Base-by-base conservation (phyloP, 2,113 vertebrate genomes). In the Bagarius yarrelli region DNA sequence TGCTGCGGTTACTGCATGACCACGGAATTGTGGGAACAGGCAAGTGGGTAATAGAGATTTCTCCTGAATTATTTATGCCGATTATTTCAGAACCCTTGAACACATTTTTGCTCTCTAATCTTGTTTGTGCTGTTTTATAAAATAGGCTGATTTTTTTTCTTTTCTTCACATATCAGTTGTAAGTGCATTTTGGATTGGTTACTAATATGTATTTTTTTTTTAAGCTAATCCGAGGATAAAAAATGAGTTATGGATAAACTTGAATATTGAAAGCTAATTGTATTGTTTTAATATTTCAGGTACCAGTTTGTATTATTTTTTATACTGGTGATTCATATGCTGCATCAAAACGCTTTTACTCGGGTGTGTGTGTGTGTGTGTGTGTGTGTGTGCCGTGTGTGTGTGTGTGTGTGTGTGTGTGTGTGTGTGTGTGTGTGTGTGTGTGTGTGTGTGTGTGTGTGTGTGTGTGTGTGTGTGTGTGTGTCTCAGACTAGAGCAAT, bases 291-390 rank as follows among this genome's bases (percentile, higher is more conserved):
- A 34, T 60, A 47, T 32, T 66, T 76, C 61, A 52, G 52, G 61
- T 81, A 76, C 73, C 63, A 55, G 61, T 57, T 66, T 77, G 81
- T 69, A 70, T 79, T 79, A 64, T 32, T 79, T 73, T n/a, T 69
- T 30, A 27, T 69, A 34, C 32, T 34, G 30, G 8, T 52, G 27
- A 78, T 78, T 55, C 60, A 56, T 23, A 34, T 79, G 30, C 77
- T 76, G 77, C 72, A 79, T 78, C 80, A 56, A 55, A 82, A 60
- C 25, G 9, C 12, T 76, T 81, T 50, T 32, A 40, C 34, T 56
- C n/a, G 5, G 50, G 44, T 15, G 16, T 36, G 21, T 59, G 47
- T 47, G 40, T 50, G 67, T 40, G 34, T 40, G 32, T 67, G 21
- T 71, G 44, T 66, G 60, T 69, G 50, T 44, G 13, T 69, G 8